These are phyloP conservation scores for Octodon degus DNA, from an alignment of 2,113 vertebrate species.

Conservation along the genomic window DNA sequence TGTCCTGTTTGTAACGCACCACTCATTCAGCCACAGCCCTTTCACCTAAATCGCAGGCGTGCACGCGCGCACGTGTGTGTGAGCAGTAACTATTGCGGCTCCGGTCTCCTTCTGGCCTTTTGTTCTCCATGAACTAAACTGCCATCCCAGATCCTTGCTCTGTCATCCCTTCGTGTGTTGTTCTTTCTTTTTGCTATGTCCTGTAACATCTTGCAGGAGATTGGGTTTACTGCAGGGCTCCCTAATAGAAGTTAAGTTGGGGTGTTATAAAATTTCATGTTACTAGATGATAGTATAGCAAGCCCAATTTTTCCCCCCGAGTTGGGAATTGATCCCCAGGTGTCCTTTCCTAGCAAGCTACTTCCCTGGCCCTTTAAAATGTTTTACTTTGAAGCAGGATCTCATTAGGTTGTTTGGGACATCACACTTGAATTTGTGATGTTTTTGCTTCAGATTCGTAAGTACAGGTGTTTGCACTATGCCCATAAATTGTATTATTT, in stretches of 20 bases:
- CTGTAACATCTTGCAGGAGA: neutral
- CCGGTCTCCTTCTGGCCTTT: neutral
- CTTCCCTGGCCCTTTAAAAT: neutral
- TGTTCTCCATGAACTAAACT: neutral
- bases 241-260: neutral
- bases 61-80: neutral
- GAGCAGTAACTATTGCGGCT: neutral
- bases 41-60: neutral
- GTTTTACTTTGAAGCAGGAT: neutral
- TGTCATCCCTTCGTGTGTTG: neutral
- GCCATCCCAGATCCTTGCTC: neutral
- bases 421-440: neutral
- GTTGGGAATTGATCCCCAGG: neutral
- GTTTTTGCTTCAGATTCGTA: neutral
- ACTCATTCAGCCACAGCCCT: neutral
- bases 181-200: neutral
- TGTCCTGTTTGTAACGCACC: neutral
- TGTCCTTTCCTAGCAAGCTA: neutral
- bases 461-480: neutral
- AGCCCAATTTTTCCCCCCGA: neutral
- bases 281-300: conserved; percentile 45
- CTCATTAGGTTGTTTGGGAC: neutral
- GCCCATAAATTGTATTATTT: conserved; percentile 14
- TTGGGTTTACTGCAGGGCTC: neutral
- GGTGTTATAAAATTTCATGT: conserved; percentile 56